Base-by-base conservation (phyloP, 1,140 invertebrate genomes). In the Macrostomum lignano region DNA sequence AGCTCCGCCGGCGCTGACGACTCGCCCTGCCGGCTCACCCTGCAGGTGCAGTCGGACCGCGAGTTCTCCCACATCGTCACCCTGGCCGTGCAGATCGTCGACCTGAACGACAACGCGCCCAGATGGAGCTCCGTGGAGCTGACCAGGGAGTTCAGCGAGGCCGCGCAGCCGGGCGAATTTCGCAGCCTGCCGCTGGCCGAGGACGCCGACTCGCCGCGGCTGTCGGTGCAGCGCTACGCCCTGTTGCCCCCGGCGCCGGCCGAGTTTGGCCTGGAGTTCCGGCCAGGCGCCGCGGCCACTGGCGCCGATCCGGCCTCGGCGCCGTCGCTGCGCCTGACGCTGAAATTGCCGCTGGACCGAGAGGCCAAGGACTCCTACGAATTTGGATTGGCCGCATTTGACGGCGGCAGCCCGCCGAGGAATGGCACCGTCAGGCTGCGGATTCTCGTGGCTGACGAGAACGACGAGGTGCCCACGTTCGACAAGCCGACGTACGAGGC, bases 61-160 rank as follows among this genome's bases (percentile, higher is more conserved):
- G 26, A 28, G 15, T 36, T 22, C 20, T 38, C 33, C 21, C 32
- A 25, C 15, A 25, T 36, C 17, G 19, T 38, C 2, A 33, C 29
- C 11, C 25, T 38, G 3, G 25, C 21, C 13, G 17, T 38, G 3
- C 15, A 36, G n/a, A 33, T 38, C 7, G 9, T 23, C 2, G 37
- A 38, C 17, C 29, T 38, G 13, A 38, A 38, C 21, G 37, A 38
- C 33, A 38, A 38, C 32, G 15, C 34, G 26, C 37, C 37, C 28
- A 21, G 11, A n/a, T 38, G 33, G 14, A 17, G 7, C 7, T 17
- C 28, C 21, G 21, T 25, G n/a, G 13, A 21, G 17, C 15, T 36
- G 17, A 15, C 17, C 24, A 2, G 21, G 5, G 13, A 21, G 3
- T 17, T 38, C 15, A 23, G 19, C 2, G 37, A 38, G 20, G 13